A percentile compares a stretch with the other conserved stretches of the same genome.
phyloP scores from a whole-genome alignment of 2,888 invertebrate genomes.

The Malthinus seriepunctatus region DNA sequence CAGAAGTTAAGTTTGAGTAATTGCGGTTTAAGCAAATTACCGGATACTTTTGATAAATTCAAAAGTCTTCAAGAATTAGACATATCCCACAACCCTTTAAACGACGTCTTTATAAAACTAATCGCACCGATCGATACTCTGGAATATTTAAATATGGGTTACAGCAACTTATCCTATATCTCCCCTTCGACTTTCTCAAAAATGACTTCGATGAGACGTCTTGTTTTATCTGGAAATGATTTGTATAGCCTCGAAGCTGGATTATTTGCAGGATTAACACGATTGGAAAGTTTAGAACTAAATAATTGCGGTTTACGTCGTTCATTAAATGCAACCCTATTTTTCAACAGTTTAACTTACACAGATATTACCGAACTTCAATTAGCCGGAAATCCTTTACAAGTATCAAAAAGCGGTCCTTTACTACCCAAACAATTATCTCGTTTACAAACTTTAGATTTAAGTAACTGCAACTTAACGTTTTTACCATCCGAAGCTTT shows the following conservation, averaged over 20 bases:
- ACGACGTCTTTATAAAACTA: conserved; percentile 67
- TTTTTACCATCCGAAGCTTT: conserved; percentile 65
- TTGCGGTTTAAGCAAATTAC: conserved; percentile 66
- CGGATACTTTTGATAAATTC: conserved; percentile 68
- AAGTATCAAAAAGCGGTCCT: conserved; percentile 62
- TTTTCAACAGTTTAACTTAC: conserved; percentile 67
- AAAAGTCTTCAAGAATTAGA: conserved; percentile 69
- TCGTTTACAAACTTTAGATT: conserved; percentile 64
- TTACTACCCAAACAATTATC: conserved; percentile 69
- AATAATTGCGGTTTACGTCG: conserved; percentile 69
- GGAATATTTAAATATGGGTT: conserved; percentile 74
- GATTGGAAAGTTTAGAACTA: conserved; percentile 67
- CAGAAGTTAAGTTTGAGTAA: conserved; percentile 69
- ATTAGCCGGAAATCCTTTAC: conserved; percentile 69
- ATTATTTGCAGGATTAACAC: conserved; percentile 68
- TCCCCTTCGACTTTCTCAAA: conserved; percentile 68
- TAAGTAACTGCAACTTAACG: conserved; percentile 68
- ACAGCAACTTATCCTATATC: conserved; percentile 68
- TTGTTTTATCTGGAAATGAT: conserved; percentile 71
- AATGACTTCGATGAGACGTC: conserved; percentile 68
- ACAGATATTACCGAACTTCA: conserved; percentile 69
- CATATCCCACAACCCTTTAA: conserved; percentile 71
- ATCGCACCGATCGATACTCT: conserved; percentile 67
- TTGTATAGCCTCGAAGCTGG: conserved; percentile 68
- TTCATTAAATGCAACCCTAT: conserved; percentile 66